Evolutionary conservation across 2,888 invertebrate species (phyloP).

Genomic region (Troilus luridus): DNA sequence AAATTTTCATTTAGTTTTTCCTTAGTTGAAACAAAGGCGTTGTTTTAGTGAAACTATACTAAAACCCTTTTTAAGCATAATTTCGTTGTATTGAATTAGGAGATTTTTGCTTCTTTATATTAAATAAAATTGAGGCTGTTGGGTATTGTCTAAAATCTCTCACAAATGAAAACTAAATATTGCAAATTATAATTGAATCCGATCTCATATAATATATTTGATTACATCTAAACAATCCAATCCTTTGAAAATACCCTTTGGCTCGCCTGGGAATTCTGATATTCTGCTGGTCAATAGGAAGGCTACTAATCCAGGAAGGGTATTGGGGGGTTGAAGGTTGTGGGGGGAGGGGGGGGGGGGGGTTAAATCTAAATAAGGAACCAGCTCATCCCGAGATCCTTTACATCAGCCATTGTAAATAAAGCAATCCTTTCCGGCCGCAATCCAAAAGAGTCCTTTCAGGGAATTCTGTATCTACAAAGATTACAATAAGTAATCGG

Average conservation of each 20-base stretch:
- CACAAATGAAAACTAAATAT: neutral
- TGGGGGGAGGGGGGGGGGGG: neutral
- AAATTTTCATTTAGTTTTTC: too few relatives aligned
- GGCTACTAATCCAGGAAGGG: neutral
- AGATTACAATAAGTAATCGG: too few relatives aligned
- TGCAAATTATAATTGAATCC: neutral
- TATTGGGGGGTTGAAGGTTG: neutral
- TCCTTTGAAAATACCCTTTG: neutral
- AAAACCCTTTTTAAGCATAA: too few relatives aligned
- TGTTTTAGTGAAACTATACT: too few relatives aligned
- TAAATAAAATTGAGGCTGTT: neutral
- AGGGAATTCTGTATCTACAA: neutral
- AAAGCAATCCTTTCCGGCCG: neutral
- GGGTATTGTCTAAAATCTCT: neutral
- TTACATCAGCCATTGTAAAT: neutral
- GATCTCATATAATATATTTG: neutral
- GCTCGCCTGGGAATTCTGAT: neutral
- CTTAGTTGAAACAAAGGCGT: too few relatives aligned
- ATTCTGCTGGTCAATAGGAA: neutral
- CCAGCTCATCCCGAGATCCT: neutral
- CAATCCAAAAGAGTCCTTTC: neutral
- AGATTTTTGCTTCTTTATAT: neutral
- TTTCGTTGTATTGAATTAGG: too few relatives aligned
- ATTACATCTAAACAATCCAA: neutral
- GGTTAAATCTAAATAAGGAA: slow-evolving; percentile 30